These are phyloP conservation scores for Cydia fagiglandana DNA, from an alignment of 1,140 invertebrate species.

Conservation along the genomic window DNA sequence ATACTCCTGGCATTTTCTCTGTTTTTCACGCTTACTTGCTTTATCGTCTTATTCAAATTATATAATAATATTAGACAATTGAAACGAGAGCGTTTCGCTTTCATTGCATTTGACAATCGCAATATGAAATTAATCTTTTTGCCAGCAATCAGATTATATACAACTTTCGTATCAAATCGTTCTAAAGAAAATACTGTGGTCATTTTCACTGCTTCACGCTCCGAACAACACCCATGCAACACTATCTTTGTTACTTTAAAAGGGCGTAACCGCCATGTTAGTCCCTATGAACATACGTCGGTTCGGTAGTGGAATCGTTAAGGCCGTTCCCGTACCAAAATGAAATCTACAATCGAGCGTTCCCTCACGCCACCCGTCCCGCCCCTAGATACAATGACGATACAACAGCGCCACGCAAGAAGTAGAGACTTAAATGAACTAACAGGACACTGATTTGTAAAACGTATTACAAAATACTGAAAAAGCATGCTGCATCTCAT, in stretches of 20 bases:
- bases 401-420: too few relatives aligned
- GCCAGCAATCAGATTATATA: neutral
- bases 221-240: slow-evolving; percentile 21
- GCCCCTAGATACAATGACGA: too few relatives aligned
- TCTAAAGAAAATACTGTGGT: slow-evolving; percentile 9
- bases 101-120: slow-evolving; percentile 2
- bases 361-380: too few relatives aligned
- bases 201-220: slow-evolving; percentile 25
- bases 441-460: too few relatives aligned
- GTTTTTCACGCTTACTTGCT: neutral
- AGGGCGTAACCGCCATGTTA: neutral
- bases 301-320: neutral
- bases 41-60: neutral
- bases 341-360: too few relatives aligned
- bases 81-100: slow-evolving; percentile 4
- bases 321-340: too few relatives aligned
- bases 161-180: slow-evolving; percentile 23
- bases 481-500: too few relatives aligned
- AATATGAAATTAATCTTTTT: slow-evolving; percentile 31
- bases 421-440: too few relatives aligned
- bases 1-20: neutral
- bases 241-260: neutral
- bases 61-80: neutral
- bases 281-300: neutral
- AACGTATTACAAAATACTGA: too few relatives aligned